phyloP scores from a whole-genome alignment of 2,113 vertebrate genomes.

The Chitala chitala region DNA sequence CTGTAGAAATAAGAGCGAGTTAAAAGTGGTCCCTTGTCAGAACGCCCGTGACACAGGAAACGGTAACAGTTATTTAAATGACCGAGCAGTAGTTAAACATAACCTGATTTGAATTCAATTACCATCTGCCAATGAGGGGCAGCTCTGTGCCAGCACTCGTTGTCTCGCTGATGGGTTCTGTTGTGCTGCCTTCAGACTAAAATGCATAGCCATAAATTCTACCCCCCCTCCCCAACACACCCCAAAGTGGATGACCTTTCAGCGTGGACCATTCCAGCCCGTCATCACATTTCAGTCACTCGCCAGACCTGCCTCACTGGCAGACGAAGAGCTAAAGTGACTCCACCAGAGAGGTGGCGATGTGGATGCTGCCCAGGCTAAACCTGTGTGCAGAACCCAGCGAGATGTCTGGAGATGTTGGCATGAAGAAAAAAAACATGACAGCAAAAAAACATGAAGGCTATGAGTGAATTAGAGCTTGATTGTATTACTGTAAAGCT shows the following conservation, averaged over 20 bases:
- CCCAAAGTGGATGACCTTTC: neutral
- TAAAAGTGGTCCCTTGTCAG: conserved; percentile 49
- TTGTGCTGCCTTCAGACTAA: neutral
- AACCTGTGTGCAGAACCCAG: too few species aligned
- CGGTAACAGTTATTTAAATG: conserved; percentile 31
- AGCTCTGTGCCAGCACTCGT: neutral
- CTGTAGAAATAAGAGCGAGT: conserved; percentile 37
- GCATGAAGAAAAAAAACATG: too few species aligned
- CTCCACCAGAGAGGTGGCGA: too few species aligned
- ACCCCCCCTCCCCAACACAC: neutral
- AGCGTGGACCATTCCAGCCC: neutral
- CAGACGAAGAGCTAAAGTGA: too few species aligned
- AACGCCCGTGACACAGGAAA: conserved; percentile 26
- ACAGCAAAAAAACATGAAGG: too few species aligned
- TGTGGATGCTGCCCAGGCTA: too few species aligned
- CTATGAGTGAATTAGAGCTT: too few species aligned
- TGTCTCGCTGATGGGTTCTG: too few species aligned
- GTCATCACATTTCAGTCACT: neutral
- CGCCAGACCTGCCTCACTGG: too few species aligned
- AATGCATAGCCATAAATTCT: neutral
- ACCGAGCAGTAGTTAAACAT: neutral
- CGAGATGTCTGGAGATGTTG: too few species aligned
- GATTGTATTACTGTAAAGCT: too few species aligned
- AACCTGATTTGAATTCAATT: conserved; percentile 31
- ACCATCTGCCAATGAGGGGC: neutral